Conservation (phyloP, 2,888 invertebrate species). For the Xylota segnis region DNA sequence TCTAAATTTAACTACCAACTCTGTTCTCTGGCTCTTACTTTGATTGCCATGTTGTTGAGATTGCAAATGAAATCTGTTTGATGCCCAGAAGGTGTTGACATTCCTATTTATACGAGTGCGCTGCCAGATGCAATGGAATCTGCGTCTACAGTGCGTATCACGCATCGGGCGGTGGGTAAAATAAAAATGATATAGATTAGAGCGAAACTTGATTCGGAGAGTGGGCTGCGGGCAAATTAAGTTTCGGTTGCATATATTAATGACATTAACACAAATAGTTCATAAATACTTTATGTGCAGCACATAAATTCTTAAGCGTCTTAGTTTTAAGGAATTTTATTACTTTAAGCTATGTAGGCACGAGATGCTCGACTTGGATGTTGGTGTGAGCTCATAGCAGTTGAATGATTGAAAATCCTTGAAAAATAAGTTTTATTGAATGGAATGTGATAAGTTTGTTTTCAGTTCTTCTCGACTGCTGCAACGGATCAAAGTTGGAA, state of each 20-base stretch:
- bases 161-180: slow-evolving; percentile 8
- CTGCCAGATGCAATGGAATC: background rate
- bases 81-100: slow-evolving; percentile 40
- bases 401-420: background rate
- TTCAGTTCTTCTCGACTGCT: background rate
- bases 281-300: slow-evolving; percentile 2
- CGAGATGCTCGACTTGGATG: background rate
- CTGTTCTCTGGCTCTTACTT: slow-evolving; percentile 37
- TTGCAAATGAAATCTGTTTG: slow-evolving; percentile 46
- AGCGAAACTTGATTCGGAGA: slow-evolving; percentile 19
- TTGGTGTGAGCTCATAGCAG: too few species aligned
- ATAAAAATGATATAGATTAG: slow-evolving; percentile 10
- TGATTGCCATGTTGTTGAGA: slow-evolving; percentile 64
- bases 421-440: background rate
- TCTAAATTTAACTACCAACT: background rate
- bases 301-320: background rate
- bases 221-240: slow-evolving; percentile 13
- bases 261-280: slow-evolving; percentile 26
- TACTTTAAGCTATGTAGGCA: background rate
- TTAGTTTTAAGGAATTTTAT: background rate
- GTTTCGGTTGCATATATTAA: slow-evolving; percentile 30
- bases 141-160: slow-evolving; percentile 6
- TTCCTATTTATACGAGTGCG: slow-evolving; percentile 54
- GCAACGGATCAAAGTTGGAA: background rate
- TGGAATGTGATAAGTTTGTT: background rate